A percentile compares a stretch with the other conserved stretches of the same genome.
Conservation (phyloP, 1,140 invertebrate genomes). For the Stenopsyche tienmushanensis region DNA sequence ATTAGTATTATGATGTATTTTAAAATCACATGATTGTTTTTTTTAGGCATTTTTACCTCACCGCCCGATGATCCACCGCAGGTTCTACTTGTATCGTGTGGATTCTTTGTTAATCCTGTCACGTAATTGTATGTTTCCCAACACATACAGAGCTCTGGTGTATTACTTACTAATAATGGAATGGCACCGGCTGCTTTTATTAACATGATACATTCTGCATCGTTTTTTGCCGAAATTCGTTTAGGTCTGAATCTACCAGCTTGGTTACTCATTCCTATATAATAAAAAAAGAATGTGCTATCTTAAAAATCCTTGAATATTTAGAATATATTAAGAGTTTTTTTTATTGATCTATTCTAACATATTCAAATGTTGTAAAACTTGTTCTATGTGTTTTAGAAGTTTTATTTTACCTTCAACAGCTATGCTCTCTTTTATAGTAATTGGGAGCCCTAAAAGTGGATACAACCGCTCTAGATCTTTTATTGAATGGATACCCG, state of each 20-base stretch:
- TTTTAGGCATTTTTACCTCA: constrained; percentile 56
- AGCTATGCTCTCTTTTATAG: constrained; percentile 67
- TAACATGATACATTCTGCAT: constrained; percentile 69
- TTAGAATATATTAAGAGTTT: too few species aligned
- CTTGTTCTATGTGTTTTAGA: too few species aligned
- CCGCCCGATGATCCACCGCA: constrained; percentile 79
- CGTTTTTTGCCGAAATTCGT: constrained; percentile 61
- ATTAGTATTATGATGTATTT: neutral
- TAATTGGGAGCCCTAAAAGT: constrained; percentile 65
- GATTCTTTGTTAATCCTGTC: constrained; percentile 84
- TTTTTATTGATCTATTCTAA: too few species aligned
- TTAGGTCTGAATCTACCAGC: constrained; percentile 55
- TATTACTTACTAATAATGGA: constrained; percentile 84
- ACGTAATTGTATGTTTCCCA: constrained; percentile 89
- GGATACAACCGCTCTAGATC: constrained; percentile 58
- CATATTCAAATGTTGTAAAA: too few species aligned
- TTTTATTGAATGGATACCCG: constrained; percentile 49
- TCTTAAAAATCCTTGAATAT: neutral
- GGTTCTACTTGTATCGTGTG: constrained; percentile 77
- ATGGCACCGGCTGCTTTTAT: constrained; percentile 82
- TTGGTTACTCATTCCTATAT: constrained; percentile 57
- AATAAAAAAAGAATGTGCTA: constrained; percentile 1
- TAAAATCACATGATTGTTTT: constrained; percentile 22
- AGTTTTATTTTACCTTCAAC: constrained; percentile 67
- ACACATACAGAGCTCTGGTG: constrained; percentile 87